Evolutionary conservation across 2,797 vertebrate genomes (phyloP), one percentile per base, ranked within the genome.

Genomic region (Sphenodon punctatus): DNA sequence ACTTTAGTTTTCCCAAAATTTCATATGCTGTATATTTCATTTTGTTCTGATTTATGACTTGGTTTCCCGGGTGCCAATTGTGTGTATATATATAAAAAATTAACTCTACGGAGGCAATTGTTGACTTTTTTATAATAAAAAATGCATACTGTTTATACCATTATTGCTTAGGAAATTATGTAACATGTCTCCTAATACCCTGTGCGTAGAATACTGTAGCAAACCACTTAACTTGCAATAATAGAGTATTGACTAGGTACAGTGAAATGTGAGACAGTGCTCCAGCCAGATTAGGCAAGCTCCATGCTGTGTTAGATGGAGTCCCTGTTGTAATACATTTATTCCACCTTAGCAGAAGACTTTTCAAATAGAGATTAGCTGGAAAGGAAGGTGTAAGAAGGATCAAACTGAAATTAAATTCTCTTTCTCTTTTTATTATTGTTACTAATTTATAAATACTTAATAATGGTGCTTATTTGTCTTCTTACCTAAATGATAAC

Each of bases 141-240:
- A 95, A 94, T 88, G 72, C 91, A 96, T 85, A 92, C 83, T 91
- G 80, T 78, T 95, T 92, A 94, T 91, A 86, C 79, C 77, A 87
- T 94, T 94, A 95, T 91, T 94, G 92, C 94, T 93, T 91, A 85
- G 93, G 92, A 96, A 95, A 95, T 96, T 92, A 96, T 93, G 60
- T 88, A 93, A 94, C 91, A 93, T 90, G 75, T 91, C 83, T 94
- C 92, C 92, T 94, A 95, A 95, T 90, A 88, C 82, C 70, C 53
- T 91, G 86, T 30, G 74, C 48, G 32, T 90, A 91, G 86, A 93
- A 90, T 84, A 90, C 86, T 92, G 91, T 45, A 93, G 88, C 87
- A 94, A 96, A 89, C 88, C 93, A 95, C 92, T 95, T 95, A 95
- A 91, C 25, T 17, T 86, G 89, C 84, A 93, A 84, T 95, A 95